Evolutionary conservation across 2,888 invertebrate species (phyloP), one percentile per base, ranked within the genome.

Genomic region (Diaperis boleti): DNA sequence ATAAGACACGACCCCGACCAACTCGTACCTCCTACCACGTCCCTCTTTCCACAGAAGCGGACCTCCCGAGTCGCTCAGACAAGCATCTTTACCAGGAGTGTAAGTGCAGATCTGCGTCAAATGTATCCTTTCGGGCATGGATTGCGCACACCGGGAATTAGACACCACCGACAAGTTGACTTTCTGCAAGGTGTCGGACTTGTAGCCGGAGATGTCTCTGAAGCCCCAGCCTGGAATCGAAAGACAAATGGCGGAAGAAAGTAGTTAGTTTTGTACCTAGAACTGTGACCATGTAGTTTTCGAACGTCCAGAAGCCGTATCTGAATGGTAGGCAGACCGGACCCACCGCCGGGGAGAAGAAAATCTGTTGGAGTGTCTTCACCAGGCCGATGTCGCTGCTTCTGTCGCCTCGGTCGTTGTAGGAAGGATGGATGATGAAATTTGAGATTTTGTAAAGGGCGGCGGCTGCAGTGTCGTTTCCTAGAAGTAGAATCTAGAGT

Each of bases 211-310:
- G 45, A 80, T 77, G n/a, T 76, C 82, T 0, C 70, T 59, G 0
- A 84, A 83, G 6, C 89, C 89, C 88, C 89, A 89, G 44, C 89
- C 89, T 89, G 2, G 2, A 41, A n/a, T n/a, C n/a, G n/a, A n/a
- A n/a, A n/a, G n/a, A n/a, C n/a, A n/a, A n/a, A n/a, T 18, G 7
- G 10, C 26, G 20, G 17, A n/a, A 42, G n/a, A 41, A 8, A 15
- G 1, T 13, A 41, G 1, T 11, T 31, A 10, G 6, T 59, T 14
- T 8, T 15, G 8, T 65, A 65, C 69, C 67, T 44, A 68, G 26
- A 26, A 64, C 47, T 8, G 45, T 56, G 26, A 66, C 68, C 4
- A 20, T 8, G 26, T 66, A 26, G 11, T 59, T 56, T 39, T 22
- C 37, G 29, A 70, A 68, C 22, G 6, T 39, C 4, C 52, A 6